These are phyloP conservation scores for Haplotaxodon microlepis DNA, from an alignment of 2,113 vertebrate genomes.

Conservation along the genomic window DNA sequence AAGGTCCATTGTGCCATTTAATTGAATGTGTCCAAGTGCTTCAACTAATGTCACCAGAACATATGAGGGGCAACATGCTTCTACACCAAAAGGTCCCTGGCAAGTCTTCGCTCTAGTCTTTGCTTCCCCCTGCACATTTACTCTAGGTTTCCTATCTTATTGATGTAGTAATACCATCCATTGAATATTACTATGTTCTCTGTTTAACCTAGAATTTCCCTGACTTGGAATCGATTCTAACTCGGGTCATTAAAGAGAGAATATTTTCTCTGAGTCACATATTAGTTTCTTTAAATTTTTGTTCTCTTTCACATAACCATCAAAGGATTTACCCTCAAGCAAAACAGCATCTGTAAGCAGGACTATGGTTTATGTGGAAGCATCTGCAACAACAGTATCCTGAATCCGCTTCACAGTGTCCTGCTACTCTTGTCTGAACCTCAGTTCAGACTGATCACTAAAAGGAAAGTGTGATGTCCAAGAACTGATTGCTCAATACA, in stretches of 20 bases:
- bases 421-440: too few species aligned
- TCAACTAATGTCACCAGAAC: background rate
- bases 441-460: background rate
- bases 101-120: background rate
- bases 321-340: background rate
- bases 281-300: background rate
- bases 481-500: background rate
- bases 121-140: accelerated
- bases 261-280: background rate
- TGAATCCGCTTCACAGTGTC: background rate
- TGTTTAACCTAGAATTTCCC: background rate
- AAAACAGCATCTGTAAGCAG: background rate
- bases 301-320: background rate
- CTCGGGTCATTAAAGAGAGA: background rate
- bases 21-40: background rate
- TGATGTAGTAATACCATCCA: background rate
- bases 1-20: background rate
- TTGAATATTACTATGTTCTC: background rate
- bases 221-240: background rate
- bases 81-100: background rate
- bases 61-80: background rate
- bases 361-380: background rate
- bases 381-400: background rate
- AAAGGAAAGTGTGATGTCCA: background rate
- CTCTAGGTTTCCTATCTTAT: background rate